A percentile compares a stretch with the other conserved stretches of the same genome.
These are phyloP conservation scores for Brachyptera risi DNA, from an alignment of 2,888 invertebrate genomes.

Conservation along the genomic window DNA sequence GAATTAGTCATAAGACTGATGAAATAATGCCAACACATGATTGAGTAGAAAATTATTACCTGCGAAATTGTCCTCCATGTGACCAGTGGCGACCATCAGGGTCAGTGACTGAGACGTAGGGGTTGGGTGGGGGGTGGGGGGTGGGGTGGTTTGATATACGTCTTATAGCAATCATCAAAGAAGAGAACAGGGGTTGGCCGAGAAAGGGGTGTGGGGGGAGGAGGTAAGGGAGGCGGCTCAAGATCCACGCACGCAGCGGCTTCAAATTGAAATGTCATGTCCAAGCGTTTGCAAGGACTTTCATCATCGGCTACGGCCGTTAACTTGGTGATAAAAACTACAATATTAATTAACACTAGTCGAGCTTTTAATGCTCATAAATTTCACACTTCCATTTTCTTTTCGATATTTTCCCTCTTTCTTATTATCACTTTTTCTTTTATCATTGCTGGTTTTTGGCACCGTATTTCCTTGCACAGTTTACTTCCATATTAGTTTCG, in stretches of 20 bases:
- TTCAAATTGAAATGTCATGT: constrained; percentile 31
- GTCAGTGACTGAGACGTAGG: not conserved
- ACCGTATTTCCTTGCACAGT: no score
- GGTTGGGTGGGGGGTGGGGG: not conserved
- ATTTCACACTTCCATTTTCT: constrained; percentile 24
- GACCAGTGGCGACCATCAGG: no score
- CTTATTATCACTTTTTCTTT: not conserved
- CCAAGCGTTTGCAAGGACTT: constrained; percentile 7
- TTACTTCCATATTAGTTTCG: no score
- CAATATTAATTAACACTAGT: constrained; percentile 29
- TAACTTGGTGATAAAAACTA: constrained; percentile 29
- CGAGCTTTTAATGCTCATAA: constrained; percentile 30
- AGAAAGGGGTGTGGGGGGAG: not conserved
- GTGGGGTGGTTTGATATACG: not conserved
- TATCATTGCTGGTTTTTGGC: not conserved
- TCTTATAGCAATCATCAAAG: not conserved
- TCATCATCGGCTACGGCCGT: constrained; percentile 24
- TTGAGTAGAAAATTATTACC: no score
- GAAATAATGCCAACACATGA: no score
- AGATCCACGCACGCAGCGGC: constrained; percentile 20
- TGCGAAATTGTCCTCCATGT: no score
- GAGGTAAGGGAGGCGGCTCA: constrained; percentile 8
- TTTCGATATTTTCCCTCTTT: not conserved
- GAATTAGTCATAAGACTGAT: no score
- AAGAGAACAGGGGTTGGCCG: not conserved